Evolutionary conservation across 2,113 vertebrate genomes (phyloP).

Genomic region (Oryzias celebensis): DNA sequence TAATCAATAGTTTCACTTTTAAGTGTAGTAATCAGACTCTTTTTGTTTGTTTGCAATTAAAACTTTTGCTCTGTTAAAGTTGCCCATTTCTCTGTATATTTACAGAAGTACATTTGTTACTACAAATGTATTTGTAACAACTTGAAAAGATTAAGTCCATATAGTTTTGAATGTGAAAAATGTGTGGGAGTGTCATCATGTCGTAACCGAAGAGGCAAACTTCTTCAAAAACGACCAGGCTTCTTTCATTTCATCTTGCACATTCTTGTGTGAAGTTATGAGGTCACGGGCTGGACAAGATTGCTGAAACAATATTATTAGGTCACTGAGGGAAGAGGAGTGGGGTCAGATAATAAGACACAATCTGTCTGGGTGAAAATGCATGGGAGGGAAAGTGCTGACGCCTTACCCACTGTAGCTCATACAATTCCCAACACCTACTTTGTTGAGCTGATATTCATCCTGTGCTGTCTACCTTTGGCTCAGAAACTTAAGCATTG

Average conservation of each 20-base stretch:
- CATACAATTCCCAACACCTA: conserved; percentile 66
- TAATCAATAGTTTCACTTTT: no score
- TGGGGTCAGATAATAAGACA: conserved; percentile 75
- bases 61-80: no score
- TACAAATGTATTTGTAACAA: no score
- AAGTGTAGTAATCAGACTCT: no score
- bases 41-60: no score
- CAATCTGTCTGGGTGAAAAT: conserved; percentile 70
- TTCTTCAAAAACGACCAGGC: conserved; percentile 15
- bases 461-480: conserved; percentile 69
- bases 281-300: conserved; percentile 68
- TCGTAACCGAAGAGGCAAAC: no score
- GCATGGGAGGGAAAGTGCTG: conserved; percentile 74
- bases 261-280: conserved; percentile 55
- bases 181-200: no score
- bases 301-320: conserved; percentile 76
- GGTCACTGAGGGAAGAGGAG: conserved; percentile 65
- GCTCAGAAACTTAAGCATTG: conserved; percentile 77
- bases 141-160: no score
- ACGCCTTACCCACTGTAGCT: conserved; percentile 58
- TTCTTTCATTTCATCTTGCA: conserved; percentile 45
- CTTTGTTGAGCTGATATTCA: conserved; percentile 67
- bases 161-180: no score
- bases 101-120: no score
- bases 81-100: no score